Conservation (phyloP, 1,140 invertebrate genomes). For the Pseudachorutes palmiensis region DNA sequence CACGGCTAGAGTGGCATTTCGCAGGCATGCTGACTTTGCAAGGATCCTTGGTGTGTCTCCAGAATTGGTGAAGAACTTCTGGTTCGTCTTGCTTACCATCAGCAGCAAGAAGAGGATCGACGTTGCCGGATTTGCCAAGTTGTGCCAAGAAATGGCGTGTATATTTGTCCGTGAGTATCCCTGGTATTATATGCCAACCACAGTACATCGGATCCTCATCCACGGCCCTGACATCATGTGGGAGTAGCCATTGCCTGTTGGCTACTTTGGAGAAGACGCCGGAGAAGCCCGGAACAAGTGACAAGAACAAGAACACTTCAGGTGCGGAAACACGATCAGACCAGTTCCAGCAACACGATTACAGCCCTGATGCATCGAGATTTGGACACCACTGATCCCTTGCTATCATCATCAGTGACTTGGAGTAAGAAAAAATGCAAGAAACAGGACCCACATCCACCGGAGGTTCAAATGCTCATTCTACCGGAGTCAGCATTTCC, state of each 20-base stretch:
- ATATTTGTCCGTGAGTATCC: constrained; percentile 36
- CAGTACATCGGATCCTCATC: constrained; percentile 41
- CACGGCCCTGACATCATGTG: constrained; percentile 40
- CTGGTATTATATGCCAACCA: constrained; percentile 41
- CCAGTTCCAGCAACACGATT: background rate
- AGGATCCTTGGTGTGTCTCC: constrained; percentile 10
- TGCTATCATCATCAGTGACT: background rate
- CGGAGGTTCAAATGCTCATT: no score
- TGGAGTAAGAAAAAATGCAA: no score
- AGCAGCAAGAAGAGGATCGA: background rate
- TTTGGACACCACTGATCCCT: background rate
- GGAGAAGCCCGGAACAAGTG: constrained; percentile 42
- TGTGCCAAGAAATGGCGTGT: constrained; percentile 22
- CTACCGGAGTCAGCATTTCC: no score
- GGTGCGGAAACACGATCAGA: background rate
- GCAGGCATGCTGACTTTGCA: background rate
- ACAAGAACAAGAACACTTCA: constrained; percentile 37
- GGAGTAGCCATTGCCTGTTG: constrained; percentile 40
- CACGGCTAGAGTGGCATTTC: background rate
- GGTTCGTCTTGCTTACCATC: constrained; percentile 6
- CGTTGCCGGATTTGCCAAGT: background rate
- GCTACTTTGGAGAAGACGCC: constrained; percentile 41
- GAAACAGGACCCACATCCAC: no score
- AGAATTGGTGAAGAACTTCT: background rate
- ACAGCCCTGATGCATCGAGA: background rate